These are phyloP conservation scores for Thaumetopoea pityocampa DNA, from an alignment of 1,140 invertebrate genomes.

Conservation along the genomic window DNA sequence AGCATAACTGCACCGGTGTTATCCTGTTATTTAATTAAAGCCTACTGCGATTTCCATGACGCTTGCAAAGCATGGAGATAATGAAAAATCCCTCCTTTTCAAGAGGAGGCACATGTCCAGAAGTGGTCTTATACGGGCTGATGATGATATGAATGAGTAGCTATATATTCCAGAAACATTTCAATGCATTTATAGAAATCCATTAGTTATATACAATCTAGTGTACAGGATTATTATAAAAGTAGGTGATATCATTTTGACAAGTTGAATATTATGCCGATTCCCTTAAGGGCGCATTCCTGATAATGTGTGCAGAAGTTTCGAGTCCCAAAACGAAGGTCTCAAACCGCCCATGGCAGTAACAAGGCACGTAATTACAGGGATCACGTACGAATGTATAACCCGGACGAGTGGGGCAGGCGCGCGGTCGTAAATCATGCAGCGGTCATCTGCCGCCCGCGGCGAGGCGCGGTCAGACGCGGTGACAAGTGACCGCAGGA, in stretches of 20 bases:
- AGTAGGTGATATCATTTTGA: slow-evolving; percentile 1
- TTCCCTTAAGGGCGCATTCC: slow-evolving; percentile 36
- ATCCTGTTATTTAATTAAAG: no score
- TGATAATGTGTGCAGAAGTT: slow-evolving; percentile 1
- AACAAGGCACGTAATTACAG: slow-evolving; percentile 60
- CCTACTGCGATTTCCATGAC: no score
- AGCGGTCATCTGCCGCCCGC: slow-evolving; percentile 62
- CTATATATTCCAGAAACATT: no score
- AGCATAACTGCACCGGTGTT: no score
- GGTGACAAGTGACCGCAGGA: slow-evolving; percentile 22
- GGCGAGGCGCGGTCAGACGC: slow-evolving; percentile 35
- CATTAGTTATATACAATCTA: no score
- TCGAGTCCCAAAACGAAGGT: slow-evolving; percentile 13
- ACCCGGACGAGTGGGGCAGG: slow-evolving; percentile 32
- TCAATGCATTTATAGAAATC: no score
- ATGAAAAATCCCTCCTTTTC: no score
- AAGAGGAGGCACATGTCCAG: no score
- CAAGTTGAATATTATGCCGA: slow-evolving; percentile 18
- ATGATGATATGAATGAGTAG: no score
- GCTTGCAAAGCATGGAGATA: no score
- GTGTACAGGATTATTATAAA: no score
- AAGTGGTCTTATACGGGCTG: no score
- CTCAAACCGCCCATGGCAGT: slow-evolving; percentile 40
- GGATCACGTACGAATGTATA: slow-evolving; percentile 63
- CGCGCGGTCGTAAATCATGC: slow-evolving; percentile 50